These are phyloP conservation scores for Austrofundulus limnaeus DNA, from an alignment of 2,113 vertebrate species.

Conservation along the genomic window DNA sequence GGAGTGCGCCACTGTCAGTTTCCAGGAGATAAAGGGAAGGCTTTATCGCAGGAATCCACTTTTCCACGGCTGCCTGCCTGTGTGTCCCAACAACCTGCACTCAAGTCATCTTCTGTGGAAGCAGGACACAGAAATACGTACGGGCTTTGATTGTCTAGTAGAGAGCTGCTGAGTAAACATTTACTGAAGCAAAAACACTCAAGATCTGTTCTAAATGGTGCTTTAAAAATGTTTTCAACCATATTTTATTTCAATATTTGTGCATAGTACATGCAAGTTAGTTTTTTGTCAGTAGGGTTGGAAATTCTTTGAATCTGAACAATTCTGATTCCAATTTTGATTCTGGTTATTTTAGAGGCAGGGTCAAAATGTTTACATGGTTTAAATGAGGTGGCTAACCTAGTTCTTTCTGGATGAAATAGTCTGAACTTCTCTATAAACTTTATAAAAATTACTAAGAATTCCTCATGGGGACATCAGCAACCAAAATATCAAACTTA, in stretches of 20 bases:
- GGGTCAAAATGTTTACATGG: too few relatives aligned
- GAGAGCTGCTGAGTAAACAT: not conserved
- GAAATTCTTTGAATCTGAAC: too few relatives aligned
- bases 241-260: not conserved
- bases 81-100: conserved; percentile 17
- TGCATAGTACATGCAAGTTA: too few relatives aligned
- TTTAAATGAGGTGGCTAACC: too few relatives aligned
- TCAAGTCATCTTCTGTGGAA: conserved; percentile 21
- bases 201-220: not conserved
- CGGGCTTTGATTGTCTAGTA: conserved; percentile 3
- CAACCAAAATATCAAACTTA: too few relatives aligned
- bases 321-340: too few relatives aligned
- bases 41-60: conserved; percentile 43
- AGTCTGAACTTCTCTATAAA: too few relatives aligned
- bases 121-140: conserved; percentile 10
- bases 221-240: not conserved
- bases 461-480: too few relatives aligned
- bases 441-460: too few relatives aligned
- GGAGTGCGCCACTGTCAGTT: conserved; percentile 45
- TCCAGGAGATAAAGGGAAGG: conserved; percentile 55
- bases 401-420: too few relatives aligned
- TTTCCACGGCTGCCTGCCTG: conserved; percentile 10
- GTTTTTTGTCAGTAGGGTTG: too few relatives aligned
- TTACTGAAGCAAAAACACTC: not conserved
- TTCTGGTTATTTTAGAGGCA: too few relatives aligned